Evolutionary conservation across 1,140 invertebrate genomes (phyloP).

Genomic region (Musca domestica): DNA sequence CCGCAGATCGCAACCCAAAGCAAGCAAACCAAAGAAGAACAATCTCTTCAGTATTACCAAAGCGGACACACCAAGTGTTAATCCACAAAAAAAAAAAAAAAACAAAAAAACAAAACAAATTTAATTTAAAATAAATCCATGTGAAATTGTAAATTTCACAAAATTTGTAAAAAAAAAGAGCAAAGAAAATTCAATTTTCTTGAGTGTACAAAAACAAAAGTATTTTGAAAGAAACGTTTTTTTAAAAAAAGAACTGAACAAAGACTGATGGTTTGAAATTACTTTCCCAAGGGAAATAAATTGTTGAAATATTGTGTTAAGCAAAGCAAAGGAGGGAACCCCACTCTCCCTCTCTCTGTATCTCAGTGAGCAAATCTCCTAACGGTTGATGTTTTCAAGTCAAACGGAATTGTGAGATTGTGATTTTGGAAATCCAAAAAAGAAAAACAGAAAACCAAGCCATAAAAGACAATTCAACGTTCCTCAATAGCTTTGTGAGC

Average conservation of each 20-base stretch:
- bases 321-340: no score
- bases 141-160: background rate
- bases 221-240: constrained; percentile 7
- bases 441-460: background rate
- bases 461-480: no score
- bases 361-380: no score
- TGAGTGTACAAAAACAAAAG: constrained; percentile 7
- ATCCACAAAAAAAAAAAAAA: background rate
- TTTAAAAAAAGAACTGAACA: background rate
- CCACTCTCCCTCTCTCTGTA: no score
- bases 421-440: background rate
- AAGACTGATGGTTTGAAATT: constrained; percentile 19
- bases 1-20: background rate
- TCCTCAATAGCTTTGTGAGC: no score
- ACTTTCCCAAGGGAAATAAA: no score
- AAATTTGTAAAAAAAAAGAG: background rate
- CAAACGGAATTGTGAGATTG: no score
- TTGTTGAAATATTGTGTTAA: no score
- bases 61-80: background rate
- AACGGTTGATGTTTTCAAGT: no score
- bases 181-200: constrained; percentile 18
- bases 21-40: no score
- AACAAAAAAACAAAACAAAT: background rate
- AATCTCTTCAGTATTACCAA: background rate
- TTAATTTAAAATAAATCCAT: background rate